Evolutionary conservation across 2,888 invertebrate genomes (phyloP).

Genomic region (Elegia similella): DNA sequence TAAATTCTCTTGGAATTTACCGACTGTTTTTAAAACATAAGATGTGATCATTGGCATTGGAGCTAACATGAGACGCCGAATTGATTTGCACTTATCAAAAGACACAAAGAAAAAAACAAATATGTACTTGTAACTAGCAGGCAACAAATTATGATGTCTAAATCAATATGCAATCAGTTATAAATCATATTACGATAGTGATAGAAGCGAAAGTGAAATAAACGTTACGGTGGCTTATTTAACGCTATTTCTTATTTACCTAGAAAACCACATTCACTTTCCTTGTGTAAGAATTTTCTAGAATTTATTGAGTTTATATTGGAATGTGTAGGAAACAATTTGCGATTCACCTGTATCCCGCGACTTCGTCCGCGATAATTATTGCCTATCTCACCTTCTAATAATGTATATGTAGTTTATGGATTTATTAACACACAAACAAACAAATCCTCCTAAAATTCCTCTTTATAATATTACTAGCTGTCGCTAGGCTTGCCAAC

Average conservation of each 20-base stretch:
- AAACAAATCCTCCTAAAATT: too few relatives aligned
- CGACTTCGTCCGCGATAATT: neutral
- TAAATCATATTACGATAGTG: neutral
- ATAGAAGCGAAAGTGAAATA: slow-evolving; percentile 5
- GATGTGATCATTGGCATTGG: too few relatives aligned
- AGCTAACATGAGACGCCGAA: too few relatives aligned
- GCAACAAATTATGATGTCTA: neutral
- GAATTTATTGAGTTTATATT: neutral
- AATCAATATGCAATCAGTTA: neutral
- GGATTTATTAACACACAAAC: too few relatives aligned
- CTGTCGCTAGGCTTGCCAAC: too few relatives aligned
- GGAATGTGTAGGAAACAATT: neutral
- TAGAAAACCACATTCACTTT: slow-evolving; percentile 2
- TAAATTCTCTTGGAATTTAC: too few relatives aligned
- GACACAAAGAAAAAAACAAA: neutral
- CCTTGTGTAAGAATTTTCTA: neutral
- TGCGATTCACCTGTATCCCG: neutral
- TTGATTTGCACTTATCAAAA: too few relatives aligned
- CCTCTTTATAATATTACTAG: too few relatives aligned
- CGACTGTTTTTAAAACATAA: too few relatives aligned
- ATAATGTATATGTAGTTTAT: too few relatives aligned
- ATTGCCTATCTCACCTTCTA: too few relatives aligned
- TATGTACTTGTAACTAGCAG: neutral
- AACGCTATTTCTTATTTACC: neutral
- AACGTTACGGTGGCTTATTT: neutral